Evolutionary conservation across 2,888 invertebrate species (phyloP).

Genomic region (Scaptomyza parva): DNA sequence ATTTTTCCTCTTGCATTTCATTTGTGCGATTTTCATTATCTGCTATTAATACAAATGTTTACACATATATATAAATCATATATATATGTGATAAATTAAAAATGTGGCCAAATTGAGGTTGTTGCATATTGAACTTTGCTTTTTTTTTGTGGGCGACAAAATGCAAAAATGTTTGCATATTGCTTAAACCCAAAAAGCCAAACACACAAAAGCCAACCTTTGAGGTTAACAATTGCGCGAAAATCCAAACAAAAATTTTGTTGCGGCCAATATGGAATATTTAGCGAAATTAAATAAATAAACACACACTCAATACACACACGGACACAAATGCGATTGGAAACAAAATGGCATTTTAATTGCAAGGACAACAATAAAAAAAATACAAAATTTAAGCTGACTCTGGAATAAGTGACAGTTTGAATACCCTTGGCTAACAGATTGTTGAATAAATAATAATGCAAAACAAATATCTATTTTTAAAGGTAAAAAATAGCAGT

Average conservation of each 20-base stretch:
- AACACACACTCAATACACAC: slow-evolving; percentile 18
- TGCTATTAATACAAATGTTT: no score
- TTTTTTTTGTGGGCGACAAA: no score
- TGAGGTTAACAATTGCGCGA: slow-evolving; percentile 62
- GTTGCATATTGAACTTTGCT: slow-evolving; percentile 14
- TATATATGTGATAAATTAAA: slow-evolving; percentile 20
- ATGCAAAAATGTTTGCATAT: slow-evolving; percentile 56
- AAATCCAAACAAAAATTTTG: slow-evolving; percentile 49
- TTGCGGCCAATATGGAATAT: slow-evolving; percentile 63
- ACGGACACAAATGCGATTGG: slow-evolving; percentile 9
- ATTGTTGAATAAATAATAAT: not conserved
- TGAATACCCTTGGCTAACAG: slow-evolving; percentile 34
- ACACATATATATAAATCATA: slow-evolving; percentile 1
- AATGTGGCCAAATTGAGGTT: slow-evolving; percentile 63
- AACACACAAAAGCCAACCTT: slow-evolving; percentile 77
- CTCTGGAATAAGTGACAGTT: not conserved
- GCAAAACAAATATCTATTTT: not conserved
- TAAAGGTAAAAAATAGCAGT: no score
- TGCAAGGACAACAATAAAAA: slow-evolving; percentile 53
- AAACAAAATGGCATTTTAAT: slow-evolving; percentile 71
- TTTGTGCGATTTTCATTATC: slow-evolving; percentile 2
- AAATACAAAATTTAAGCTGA: not conserved
- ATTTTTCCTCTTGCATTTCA: no score
- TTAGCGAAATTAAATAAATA: slow-evolving; percentile 61
- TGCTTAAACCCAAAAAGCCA: slow-evolving; percentile 70